These are phyloP conservation scores for Gadus macrocephalus DNA, from an alignment of 2,113 vertebrate species.

Conservation along the genomic window DNA sequence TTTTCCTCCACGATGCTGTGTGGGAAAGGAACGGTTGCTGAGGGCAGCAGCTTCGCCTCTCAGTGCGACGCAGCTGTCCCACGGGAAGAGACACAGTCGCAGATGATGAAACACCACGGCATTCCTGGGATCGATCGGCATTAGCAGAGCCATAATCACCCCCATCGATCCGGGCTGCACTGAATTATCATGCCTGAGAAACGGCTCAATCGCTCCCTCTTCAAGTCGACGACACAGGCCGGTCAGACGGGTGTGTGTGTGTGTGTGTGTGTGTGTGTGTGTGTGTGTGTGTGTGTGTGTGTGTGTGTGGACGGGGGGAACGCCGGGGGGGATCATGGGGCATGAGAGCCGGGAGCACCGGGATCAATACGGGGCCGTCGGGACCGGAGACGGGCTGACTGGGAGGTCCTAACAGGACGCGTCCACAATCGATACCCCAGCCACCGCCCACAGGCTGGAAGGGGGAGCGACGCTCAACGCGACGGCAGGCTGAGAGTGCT, in stretches of 20 bases:
- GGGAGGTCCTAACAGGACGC: constrained; percentile 48
- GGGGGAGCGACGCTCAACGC: background rate
- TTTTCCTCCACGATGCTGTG: too few relatives aligned
- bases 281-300: constrained; percentile 10
- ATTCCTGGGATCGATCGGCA: constrained; percentile 46
- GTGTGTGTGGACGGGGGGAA: constrained; percentile 13
- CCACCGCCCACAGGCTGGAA: background rate
- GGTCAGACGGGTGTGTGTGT: constrained; percentile 3
- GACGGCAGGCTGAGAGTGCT: too few relatives aligned
- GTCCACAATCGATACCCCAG: constrained; percentile 47
- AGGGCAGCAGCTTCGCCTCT: background rate
- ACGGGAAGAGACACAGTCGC: constrained; percentile 27
- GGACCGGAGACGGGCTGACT: constrained; percentile 13
- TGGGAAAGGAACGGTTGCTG: background rate
- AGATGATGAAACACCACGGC: constrained; percentile 41
- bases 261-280: constrained; percentile 6
- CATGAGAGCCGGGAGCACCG: constrained; percentile 34
- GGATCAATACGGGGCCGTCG: constrained; percentile 50
- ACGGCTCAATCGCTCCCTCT: constrained; percentile 43
- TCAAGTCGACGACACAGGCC: constrained; percentile 45
- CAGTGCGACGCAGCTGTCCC: background rate
- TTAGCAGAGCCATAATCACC: constrained; percentile 60
- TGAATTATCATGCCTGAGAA: constrained; percentile 54
- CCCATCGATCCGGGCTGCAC: constrained; percentile 50
- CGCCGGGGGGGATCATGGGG: constrained; percentile 44